Conservation (phyloP, 2,888 invertebrate genomes). For the Drosophila borealis region DNA sequence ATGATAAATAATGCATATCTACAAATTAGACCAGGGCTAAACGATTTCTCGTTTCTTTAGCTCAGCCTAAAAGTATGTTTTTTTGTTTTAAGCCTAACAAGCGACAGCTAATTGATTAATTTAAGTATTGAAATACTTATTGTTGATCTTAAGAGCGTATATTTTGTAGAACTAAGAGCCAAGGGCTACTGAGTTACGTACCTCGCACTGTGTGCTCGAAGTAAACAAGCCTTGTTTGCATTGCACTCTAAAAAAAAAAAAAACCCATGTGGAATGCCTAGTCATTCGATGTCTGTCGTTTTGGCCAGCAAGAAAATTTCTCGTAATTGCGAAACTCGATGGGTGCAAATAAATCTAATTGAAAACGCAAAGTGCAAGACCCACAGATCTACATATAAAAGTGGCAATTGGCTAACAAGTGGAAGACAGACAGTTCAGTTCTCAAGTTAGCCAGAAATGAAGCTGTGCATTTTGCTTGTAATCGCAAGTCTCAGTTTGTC, state of each 20-base stretch:
- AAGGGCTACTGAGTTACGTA: background rate
- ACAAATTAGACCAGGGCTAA: background rate
- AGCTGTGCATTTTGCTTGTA: slow-evolving; percentile 27
- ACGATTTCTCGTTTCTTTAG: background rate
- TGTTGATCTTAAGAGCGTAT: slow-evolving; percentile 1
- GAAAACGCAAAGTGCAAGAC: slow-evolving; percentile 27
- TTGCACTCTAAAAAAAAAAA: slow-evolving; percentile 2
- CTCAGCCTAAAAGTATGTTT: slow-evolving; percentile 42
- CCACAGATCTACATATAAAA: slow-evolving; percentile 55
- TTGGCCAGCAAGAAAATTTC: background rate
- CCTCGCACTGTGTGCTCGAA: background rate
- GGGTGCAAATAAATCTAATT: slow-evolving; percentile 46
- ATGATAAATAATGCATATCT: background rate
- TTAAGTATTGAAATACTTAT: background rate
- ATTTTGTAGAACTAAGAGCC: background rate
- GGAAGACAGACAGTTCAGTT: slow-evolving; percentile 19
- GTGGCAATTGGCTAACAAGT: background rate
- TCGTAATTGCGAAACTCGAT: slow-evolving; percentile 15
- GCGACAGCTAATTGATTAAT: background rate
- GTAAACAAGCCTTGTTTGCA: slow-evolving; percentile 25
- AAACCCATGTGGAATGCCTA: background rate
- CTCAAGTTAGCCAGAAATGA: slow-evolving; percentile 28
- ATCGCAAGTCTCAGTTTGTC: slow-evolving; percentile 16
- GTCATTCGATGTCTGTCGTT: slow-evolving; percentile 1
- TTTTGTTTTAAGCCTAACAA: background rate